phyloP scores from a whole-genome alignment of 2,888 invertebrate species.

The Uloborus plumipes region DNA sequence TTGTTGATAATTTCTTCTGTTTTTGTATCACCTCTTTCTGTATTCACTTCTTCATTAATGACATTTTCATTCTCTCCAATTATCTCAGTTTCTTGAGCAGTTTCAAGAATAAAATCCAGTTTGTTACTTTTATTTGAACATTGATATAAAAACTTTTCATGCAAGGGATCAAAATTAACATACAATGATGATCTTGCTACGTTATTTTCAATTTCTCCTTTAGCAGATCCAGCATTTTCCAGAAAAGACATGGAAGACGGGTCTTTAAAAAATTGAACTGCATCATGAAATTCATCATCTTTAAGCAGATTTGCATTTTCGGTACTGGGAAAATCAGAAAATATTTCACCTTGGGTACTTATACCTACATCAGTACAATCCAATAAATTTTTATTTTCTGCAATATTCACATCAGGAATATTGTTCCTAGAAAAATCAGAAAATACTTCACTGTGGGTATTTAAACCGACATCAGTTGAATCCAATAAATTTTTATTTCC shows the following conservation, averaged over 20 bases:
- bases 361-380: not conserved
- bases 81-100: not conserved
- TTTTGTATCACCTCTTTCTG: not conserved
- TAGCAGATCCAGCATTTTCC: slow-evolving; percentile 42
- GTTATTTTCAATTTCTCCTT: not conserved
- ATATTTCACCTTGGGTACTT: not conserved
- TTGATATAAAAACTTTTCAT: slow-evolving; percentile 7
- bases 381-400: not conserved
- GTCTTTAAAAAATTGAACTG: slow-evolving; percentile 57
- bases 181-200: slow-evolving; percentile 43
- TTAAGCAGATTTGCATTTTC: slow-evolving; percentile 3
- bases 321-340: not conserved
- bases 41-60: not conserved
- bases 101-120: not conserved
- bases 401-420: not conserved
- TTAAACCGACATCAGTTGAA: not conserved
- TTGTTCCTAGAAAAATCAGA: not conserved
- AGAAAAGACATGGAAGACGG: slow-evolving; percentile 39
- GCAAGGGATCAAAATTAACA: slow-evolving; percentile 45
- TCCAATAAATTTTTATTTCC: not conserved
- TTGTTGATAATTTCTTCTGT: slow-evolving; percentile 7
- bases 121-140: not conserved
- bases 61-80: not conserved
- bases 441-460: not conserved
- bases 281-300: slow-evolving; percentile 50